Conservation (phyloP, 2,113 vertebrate species). For the Colistium nudipinnis region DNA sequence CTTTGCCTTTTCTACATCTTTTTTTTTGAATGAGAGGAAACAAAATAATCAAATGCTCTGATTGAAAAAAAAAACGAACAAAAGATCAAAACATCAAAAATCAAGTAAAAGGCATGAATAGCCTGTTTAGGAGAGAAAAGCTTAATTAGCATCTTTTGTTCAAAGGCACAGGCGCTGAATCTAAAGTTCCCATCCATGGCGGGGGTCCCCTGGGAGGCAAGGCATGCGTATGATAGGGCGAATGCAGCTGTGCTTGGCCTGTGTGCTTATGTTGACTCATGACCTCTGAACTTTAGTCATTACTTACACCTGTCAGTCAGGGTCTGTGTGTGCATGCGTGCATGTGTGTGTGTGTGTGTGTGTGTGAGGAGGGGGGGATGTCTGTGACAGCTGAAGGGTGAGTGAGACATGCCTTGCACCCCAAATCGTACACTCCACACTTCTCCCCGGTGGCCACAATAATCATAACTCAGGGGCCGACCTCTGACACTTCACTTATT, state of each 20-base stretch:
- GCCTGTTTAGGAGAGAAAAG: background rate
- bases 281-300: conserved; percentile 72
- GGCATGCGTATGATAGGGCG: conserved; percentile 37
- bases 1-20: background rate
- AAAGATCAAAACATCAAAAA: conserved; percentile 8
- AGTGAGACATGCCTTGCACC: conserved; percentile 67
- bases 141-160: conserved; percentile 35
- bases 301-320: conserved; percentile 80
- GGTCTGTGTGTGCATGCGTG: too few species aligned
- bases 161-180: background rate
- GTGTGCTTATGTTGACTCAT: conserved; percentile 61
- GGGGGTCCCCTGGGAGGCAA: conserved; percentile 31
- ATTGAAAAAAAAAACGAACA: conserved; percentile 12
- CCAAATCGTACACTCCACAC: conserved; percentile 54
- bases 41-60: background rate
- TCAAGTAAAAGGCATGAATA: conserved; percentile 1
- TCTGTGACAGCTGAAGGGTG: conserved; percentile 76
- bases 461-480: conserved; percentile 77
- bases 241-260: conserved; percentile 71
- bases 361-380: conserved; percentile 58
- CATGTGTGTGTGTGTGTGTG: too few species aligned
- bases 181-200: conserved; percentile 6
- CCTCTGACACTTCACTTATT: conserved; percentile 66
- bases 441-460: conserved; percentile 61
- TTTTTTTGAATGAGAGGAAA: background rate